Percentiles rank a stretch among this genome's conserved stretches.
These are phyloP conservation scores for Progne subis DNA, from an alignment of 2,113 vertebrate species.

Conservation along the genomic window DNA sequence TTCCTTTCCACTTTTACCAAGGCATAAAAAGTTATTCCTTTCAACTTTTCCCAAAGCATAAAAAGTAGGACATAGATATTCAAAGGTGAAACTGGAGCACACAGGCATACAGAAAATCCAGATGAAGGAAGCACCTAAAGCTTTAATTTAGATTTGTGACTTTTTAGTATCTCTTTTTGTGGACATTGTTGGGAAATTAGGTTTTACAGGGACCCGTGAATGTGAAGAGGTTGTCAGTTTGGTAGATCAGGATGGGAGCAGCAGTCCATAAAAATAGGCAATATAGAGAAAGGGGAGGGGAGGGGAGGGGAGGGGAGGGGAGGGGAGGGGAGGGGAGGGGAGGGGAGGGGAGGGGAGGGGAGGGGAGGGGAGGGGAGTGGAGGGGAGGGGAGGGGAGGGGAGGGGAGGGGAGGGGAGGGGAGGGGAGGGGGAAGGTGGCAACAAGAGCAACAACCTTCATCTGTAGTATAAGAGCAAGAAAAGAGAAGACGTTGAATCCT, in stretches of 20 bases:
- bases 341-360: too few species aligned
- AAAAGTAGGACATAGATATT: neutral
- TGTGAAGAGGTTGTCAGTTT: neutral
- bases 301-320: too few species aligned
- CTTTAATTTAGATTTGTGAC: neutral
- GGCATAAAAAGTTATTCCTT: neutral
- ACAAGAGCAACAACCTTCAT: too few species aligned
- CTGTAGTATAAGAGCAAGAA: too few species aligned
- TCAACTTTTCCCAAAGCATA: neutral
- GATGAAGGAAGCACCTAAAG: neutral
- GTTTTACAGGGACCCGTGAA: neutral
- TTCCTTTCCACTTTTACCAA: neutral
- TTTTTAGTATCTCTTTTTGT: neutral
- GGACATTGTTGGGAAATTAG: neutral
- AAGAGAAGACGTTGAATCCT: too few species aligned
- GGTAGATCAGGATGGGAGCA: neutral
- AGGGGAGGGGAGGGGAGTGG: too few species aligned
- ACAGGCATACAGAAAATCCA: neutral
- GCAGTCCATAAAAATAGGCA: neutral
- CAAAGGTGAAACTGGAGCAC: neutral
- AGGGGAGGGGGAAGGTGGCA: too few species aligned
- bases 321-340: too few species aligned
- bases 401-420: too few species aligned
- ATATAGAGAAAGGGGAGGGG: neutral
- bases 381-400: too few species aligned